Evolutionary conservation across 1,140 invertebrate genomes (phyloP).

Genomic region (Spodoptera litura): DNA sequence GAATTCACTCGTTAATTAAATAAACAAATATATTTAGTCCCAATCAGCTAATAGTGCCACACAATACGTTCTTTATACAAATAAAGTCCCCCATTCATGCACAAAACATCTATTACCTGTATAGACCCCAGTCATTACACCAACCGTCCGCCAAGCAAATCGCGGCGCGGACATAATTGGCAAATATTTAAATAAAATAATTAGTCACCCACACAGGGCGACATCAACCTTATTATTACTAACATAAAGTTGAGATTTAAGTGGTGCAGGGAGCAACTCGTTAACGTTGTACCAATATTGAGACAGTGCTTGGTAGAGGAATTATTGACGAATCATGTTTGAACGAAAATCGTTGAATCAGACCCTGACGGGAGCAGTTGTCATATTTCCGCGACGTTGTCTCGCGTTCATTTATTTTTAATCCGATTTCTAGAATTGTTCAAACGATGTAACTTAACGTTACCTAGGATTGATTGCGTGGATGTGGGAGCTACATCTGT

Average conservation of each 20-base stretch:
- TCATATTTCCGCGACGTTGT: slow-evolving; percentile 21
- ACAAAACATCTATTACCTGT: slow-evolving; percentile 40
- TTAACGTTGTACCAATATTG: slow-evolving; percentile 59
- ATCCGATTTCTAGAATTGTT: slow-evolving; percentile 19
- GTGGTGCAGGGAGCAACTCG: slow-evolving; percentile 39
- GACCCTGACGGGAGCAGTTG: slow-evolving; percentile 15
- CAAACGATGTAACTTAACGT: too few relatives aligned
- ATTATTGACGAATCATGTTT: slow-evolving; percentile 58
- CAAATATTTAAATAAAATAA: slow-evolving; percentile 66
- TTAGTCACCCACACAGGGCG: slow-evolving; percentile 39
- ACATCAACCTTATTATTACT: slow-evolving; percentile 32
- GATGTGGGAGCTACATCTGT: background rate
- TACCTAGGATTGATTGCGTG: too few relatives aligned
- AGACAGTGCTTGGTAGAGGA: slow-evolving; percentile 49
- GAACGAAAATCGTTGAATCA: slow-evolving; percentile 45
- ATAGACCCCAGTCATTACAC: slow-evolving; percentile 28
- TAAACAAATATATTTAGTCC: background rate
- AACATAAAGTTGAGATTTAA: slow-evolving; percentile 36
- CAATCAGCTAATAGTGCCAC: slow-evolving; percentile 16
- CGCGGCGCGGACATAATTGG: slow-evolving; percentile 53
- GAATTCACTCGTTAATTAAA: background rate
- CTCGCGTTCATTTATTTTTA: slow-evolving; percentile 9
- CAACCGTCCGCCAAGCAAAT: slow-evolving; percentile 46
- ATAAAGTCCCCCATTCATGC: slow-evolving; percentile 15
- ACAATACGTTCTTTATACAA: slow-evolving; percentile 19